phyloP scores from a whole-genome alignment of 1,140 invertebrate species.

The Drosophila novamexicana region DNA sequence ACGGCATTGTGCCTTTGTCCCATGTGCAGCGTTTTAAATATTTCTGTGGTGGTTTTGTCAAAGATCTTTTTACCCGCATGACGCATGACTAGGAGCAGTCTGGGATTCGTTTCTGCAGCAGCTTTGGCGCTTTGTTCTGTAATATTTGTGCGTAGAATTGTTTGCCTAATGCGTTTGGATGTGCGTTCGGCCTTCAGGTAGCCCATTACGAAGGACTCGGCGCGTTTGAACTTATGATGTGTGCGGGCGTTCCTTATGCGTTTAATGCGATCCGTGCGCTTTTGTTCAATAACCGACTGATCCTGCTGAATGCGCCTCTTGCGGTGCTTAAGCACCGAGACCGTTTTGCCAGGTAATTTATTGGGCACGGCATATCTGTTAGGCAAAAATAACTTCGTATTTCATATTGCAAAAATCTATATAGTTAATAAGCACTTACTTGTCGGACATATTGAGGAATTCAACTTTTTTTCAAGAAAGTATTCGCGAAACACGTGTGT shows the following conservation, averaged over 20 bases:
- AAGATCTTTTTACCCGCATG: slow-evolving; percentile 81
- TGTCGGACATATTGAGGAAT: slow-evolving; percentile 69
- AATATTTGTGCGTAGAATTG: slow-evolving; percentile 65
- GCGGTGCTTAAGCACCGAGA: slow-evolving; percentile 79
- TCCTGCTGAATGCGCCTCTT: slow-evolving; percentile 78
- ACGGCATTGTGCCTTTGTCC: slow-evolving; percentile 69
- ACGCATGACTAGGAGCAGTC: slow-evolving; percentile 74
- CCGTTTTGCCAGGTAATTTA: slow-evolving; percentile 83
- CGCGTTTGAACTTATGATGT: slow-evolving; percentile 77
- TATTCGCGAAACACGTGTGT: slow-evolving; percentile 57
- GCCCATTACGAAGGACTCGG: slow-evolving; percentile 81
- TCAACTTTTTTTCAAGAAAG: slow-evolving; percentile 23
- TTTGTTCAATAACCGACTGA: slow-evolving; percentile 71
- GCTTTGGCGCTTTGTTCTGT: slow-evolving; percentile 60
- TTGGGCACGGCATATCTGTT: slow-evolving; percentile 82
- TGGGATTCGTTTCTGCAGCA: slow-evolving; percentile 62
- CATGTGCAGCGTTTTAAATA: slow-evolving; percentile 68
- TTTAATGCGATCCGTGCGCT: slow-evolving; percentile 62
- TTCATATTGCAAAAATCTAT: background rate
- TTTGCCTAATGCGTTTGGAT: slow-evolving; percentile 73
- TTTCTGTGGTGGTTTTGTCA: slow-evolving; percentile 73
- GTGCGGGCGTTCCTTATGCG: slow-evolving; percentile 38
- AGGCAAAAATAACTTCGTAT: background rate
- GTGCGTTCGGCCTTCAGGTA: slow-evolving; percentile 80
- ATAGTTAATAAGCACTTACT: slow-evolving; percentile 45